Conservation (phyloP, 2,888 invertebrate genomes). For the Pandemis cinnamomeana region DNA sequence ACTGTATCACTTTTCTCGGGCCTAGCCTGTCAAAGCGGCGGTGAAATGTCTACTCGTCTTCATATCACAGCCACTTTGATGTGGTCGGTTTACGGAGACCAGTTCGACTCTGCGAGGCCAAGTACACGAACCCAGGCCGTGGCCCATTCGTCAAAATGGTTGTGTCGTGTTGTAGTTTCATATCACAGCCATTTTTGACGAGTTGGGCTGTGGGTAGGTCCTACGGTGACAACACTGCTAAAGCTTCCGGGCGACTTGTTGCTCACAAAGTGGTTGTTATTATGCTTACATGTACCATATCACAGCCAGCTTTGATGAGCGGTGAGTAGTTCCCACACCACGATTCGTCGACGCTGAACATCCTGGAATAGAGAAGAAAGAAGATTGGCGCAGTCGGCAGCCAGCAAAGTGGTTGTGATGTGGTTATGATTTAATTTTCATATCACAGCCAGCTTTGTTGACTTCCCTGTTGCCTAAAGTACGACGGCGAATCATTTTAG, state of each 20-base stretch:
- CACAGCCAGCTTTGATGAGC: constrained; percentile 99
- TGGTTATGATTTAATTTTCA: constrained; percentile 83
- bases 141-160: constrained; percentile 90
- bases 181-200: constrained; percentile 99
- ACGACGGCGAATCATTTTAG: constrained; percentile 1
- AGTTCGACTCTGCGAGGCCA: constrained; percentile 40
- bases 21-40: constrained; percentile 93
- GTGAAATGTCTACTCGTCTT: constrained; percentile 89
- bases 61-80: constrained; percentile 99
- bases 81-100: constrained; percentile 88
- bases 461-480: constrained; percentile 61
- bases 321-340: constrained; percentile 57
- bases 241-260: constrained; percentile 65
- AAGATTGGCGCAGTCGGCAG: constrained; percentile 58
- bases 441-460: constrained; percentile 99
- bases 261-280: constrained; percentile 97
- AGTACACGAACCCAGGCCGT: constrained; percentile 52
- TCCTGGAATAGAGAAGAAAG: constrained; percentile 16
- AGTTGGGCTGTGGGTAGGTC: constrained; percentile 87
- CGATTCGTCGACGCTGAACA: background rate
- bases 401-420: constrained; percentile 95
- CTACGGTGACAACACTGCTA: constrained; percentile 48
- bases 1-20: constrained; percentile 69
- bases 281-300: constrained; percentile 90
- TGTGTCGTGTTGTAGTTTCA: constrained; percentile 88